These are phyloP conservation scores for Alca torda DNA, from an alignment of 2,797 vertebrate genomes.

Conservation along the genomic window DNA sequence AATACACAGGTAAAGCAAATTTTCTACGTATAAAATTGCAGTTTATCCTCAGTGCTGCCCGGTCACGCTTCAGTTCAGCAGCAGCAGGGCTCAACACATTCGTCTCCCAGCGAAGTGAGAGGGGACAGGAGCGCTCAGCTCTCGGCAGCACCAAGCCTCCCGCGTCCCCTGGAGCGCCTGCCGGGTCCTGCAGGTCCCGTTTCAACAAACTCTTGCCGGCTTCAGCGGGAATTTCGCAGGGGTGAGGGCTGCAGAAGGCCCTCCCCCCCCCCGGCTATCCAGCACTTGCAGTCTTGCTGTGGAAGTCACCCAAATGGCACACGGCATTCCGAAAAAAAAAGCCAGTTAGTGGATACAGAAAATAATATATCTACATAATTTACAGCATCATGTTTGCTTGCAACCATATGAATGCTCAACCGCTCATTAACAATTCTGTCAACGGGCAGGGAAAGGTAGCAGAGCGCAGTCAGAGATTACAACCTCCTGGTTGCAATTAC, in stretches of 20 bases:
- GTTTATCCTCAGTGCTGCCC: conserved; percentile 53
- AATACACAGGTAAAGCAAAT: conserved; percentile 50
- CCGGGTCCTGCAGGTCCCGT: not conserved
- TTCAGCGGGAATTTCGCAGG: not conserved
- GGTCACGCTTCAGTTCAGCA: not conserved
- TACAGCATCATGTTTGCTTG: not conserved
- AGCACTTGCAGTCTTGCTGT: not conserved
- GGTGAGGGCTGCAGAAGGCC: not conserved
- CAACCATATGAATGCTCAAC: not conserved
- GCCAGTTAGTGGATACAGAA: not conserved
- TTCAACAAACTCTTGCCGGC: not conserved
- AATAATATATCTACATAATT: not conserved
- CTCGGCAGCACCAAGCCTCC: not conserved
- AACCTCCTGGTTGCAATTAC: not conserved
- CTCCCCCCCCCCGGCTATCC: not conserved
- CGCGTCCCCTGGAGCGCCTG: not conserved
- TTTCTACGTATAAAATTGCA: conserved; percentile 58
- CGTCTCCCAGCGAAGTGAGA: not conserved
- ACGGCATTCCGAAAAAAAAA: not conserved
- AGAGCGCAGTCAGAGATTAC: not conserved
- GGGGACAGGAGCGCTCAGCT: not conserved
- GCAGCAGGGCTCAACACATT: not conserved
- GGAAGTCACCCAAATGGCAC: not conserved
- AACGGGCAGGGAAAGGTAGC: not conserved
- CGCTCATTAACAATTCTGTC: not conserved